These are phyloP conservation scores for Megamerina dolium DNA, from an alignment of 2,888 invertebrate genomes.

Conservation along the genomic window DNA sequence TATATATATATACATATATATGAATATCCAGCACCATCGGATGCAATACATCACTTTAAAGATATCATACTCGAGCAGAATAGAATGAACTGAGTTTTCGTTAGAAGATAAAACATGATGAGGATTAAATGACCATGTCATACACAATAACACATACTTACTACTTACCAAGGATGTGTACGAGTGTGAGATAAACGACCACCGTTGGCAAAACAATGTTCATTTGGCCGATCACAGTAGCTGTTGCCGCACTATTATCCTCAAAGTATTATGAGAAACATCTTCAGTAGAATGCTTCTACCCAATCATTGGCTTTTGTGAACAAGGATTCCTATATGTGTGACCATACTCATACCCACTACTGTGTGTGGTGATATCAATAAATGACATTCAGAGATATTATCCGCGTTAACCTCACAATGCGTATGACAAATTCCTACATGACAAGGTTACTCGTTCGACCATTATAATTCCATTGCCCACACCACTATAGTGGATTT, in stretches of 20 bases:
- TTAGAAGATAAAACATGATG: conserved; percentile 12
- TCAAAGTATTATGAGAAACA: no score
- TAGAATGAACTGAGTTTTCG: conserved; percentile 4
- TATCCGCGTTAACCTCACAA: not conserved
- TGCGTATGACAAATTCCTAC: conserved; percentile 1
- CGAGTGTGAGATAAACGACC: no score
- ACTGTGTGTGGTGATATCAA: not conserved
- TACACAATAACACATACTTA: not conserved
- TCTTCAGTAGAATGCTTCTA: no score
- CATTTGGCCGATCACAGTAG: no score
- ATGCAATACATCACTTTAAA: conserved; percentile 14
- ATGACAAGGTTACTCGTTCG: conserved; percentile 15
- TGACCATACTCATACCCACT: not conserved
- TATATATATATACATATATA: no score
- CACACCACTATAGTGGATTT: no score
- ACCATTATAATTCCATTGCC: conserved; percentile 10
- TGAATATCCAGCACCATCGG: no score
- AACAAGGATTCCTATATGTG: no score
- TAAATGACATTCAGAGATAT: not conserved
- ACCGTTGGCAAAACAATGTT: no score
- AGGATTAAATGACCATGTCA: conserved; percentile 17
- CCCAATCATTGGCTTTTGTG: no score
- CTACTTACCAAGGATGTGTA: not conserved
- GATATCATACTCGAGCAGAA: conserved; percentile 14
- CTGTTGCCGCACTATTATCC: no score